A percentile compares a stretch with the other conserved stretches of the same genome.
These are phyloP conservation scores for Drosophila kokeensis DNA, from an alignment of 2,888 invertebrate genomes.

Conservation along the genomic window DNA sequence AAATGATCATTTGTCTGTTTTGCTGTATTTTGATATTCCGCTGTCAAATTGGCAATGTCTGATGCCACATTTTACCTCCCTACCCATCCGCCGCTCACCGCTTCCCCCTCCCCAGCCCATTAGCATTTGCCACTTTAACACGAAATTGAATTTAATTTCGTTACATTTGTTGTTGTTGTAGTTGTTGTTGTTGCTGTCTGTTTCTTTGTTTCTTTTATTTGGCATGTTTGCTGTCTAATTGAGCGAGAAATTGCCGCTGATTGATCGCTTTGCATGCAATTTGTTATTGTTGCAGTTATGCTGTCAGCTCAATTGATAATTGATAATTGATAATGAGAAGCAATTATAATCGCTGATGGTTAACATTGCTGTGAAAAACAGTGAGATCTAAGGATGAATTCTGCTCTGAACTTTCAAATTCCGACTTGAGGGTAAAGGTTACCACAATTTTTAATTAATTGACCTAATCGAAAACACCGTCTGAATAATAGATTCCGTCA, in stretches of 20 bases:
- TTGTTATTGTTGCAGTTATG: slow-evolving; percentile 48
- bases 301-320: slow-evolving; percentile 30
- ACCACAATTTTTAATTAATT: background rate
- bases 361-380: background rate
- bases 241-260: slow-evolving; percentile 84
- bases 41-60: slow-evolving; percentile 75
- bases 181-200: slow-evolving; percentile 11
- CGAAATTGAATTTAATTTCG: slow-evolving; percentile 77
- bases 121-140: slow-evolving; percentile 73
- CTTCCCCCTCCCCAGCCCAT: background rate
- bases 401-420: background rate
- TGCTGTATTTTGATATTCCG: slow-evolving; percentile 63
- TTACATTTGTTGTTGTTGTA: slow-evolving; percentile 46
- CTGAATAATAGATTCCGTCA: background rate
- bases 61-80: slow-evolving; percentile 12
- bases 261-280: slow-evolving; percentile 83
- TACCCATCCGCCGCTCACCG: background rate
- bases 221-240: slow-evolving; percentile 83
- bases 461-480: background rate
- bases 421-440: background rate
- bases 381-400: background rate
- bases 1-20: slow-evolving; percentile 68
- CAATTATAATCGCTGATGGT: background rate
- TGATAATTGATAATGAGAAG: slow-evolving; percentile 20
- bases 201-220: slow-evolving; percentile 57